Percentiles rank a stretch among this genome's conserved stretches.
Evolutionary conservation across 2,797 vertebrate species (phyloP).

Genomic region (Anableps anableps): DNA sequence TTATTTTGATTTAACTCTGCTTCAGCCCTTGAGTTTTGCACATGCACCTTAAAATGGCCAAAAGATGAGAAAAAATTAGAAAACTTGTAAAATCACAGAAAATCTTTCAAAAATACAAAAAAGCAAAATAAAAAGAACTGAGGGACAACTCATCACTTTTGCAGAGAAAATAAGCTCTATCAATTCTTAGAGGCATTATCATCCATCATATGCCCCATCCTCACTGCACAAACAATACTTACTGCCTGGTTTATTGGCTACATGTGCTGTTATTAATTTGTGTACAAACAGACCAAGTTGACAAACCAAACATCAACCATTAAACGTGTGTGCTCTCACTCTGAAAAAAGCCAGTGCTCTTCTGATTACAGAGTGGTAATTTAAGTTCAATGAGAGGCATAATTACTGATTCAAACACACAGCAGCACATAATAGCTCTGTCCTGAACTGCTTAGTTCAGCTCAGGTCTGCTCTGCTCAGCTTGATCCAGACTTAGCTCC

Average conservation of each 20-base stretch:
- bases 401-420: conserved; percentile 68
- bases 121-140: not conserved
- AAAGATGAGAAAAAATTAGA: not conserved
- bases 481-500: conserved; percentile 26
- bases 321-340: conserved; percentile 35
- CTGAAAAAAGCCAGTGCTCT: conserved; percentile 52
- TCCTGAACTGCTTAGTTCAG: conserved; percentile 39
- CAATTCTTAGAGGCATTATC: conserved; percentile 20
- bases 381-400: conserved; percentile 54
- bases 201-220: not conserved
- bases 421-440: conserved; percentile 29
- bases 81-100: not conserved
- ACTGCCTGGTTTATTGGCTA: conserved; percentile 5
- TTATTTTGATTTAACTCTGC: not conserved
- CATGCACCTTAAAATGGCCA: not conserved
- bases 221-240: conserved; percentile 23
- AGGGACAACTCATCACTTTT: not conserved
- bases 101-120: not conserved
- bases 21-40: not conserved
- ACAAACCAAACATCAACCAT: conserved; percentile 24
- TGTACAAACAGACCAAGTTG: conserved; percentile 2
- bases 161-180: conserved; percentile 10
- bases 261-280: conserved; percentile 5
- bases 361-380: conserved; percentile 66
- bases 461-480: conserved; percentile 37